Evolutionary conservation across 2,888 invertebrate species (phyloP), one percentile per base, ranked within the genome.

Genomic region (Pocota personata): DNA sequence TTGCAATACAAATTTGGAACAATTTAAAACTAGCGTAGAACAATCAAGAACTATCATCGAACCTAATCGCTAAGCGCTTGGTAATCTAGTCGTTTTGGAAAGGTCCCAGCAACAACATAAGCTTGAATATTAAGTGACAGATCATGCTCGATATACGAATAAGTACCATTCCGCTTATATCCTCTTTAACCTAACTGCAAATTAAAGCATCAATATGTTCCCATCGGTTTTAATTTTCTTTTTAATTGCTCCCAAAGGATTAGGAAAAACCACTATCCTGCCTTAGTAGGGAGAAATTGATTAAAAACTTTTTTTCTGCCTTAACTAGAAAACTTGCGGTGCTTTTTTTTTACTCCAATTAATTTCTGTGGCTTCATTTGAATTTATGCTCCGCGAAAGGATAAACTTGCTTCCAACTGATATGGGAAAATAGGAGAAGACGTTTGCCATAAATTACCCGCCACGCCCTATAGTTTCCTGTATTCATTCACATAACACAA

Each of bases 391-490:
- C 37, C 27, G 40, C 21, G 3, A 43, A 48, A 8, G 21, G 37
- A 58, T 50, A 27, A 64, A 58, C 35, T 30, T 58, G 14, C 21
- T 16, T 10, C 37, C 40, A 52, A 21, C 16, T n/a, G 57, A 67
- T 48, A 57, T 32, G 35, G 32, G n/a, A 16, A 69, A 27, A 40
- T 43, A 55, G 24, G 32, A 35, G 16, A 46, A 55, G 69, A 71
- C 52, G 69, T 64, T 19, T 12, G 21, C 43, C 55, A 78, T 83
- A 83, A 83, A 83, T 79, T 83, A 73, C 40, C 60, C 43, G 57
- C 30, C 67, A 78, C 82, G 66, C 82, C 82, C 58, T 32, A 35
- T 72, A 82, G 82, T 66, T 82, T 37, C 16, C 48, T 8, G 35
- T 57, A 27, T 24, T 69, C 46, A 62, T 79, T 57, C 57, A 27